Percentiles rank a stretch among this genome's conserved stretches.
phyloP scores from a whole-genome alignment of 2,113 vertebrate species.

The Naja naja region DNA sequence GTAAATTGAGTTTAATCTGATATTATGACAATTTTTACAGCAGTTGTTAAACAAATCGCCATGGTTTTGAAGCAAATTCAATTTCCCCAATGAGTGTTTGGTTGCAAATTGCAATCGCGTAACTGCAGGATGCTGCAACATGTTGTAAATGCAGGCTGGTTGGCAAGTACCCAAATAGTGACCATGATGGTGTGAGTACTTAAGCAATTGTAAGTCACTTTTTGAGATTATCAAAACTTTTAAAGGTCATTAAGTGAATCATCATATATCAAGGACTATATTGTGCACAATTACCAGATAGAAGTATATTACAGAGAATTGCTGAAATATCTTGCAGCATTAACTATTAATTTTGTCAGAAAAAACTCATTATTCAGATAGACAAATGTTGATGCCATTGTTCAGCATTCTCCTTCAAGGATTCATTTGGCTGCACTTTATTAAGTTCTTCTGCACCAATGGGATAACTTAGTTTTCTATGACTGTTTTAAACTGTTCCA shows the following conservation, averaged over 20 bases:
- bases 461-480: neutral
- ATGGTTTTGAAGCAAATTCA: too few species aligned
- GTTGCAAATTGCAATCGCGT: too few species aligned
- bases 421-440: neutral
- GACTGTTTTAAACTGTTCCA: neutral
- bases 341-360: constrained; percentile 10
- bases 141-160: too few species aligned
- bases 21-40: too few species aligned
- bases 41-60: too few species aligned
- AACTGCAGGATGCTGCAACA: too few species aligned
- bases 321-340: constrained; percentile 20
- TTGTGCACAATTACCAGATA: constrained; percentile 21
- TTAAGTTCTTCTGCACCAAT: neutral
- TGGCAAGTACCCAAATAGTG: too few species aligned
- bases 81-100: too few species aligned
- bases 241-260: neutral
- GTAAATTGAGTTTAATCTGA: too few species aligned
- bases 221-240: neutral
- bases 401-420: neutral
- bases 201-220: neutral
- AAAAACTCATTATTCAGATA: neutral
- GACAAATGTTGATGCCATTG: neutral
- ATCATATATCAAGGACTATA: too few species aligned
- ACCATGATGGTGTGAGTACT: neutral
- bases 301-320: neutral